Percentiles rank a stretch among this genome's conserved stretches.
phyloP scores from a whole-genome alignment of 1,140 invertebrate genomes.

The Drosophila subpulchrella region DNA sequence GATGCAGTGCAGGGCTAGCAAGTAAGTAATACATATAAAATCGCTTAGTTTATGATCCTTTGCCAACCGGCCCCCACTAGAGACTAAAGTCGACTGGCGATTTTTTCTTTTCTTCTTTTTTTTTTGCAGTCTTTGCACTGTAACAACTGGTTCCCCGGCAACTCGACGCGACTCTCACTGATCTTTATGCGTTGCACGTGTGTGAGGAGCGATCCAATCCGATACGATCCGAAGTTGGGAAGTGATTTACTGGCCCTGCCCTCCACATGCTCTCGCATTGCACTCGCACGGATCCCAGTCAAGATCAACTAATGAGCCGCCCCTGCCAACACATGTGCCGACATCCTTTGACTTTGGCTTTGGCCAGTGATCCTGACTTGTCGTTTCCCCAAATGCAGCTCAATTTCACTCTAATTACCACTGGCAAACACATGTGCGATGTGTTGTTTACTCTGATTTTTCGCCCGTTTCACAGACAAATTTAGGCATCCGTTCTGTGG shows the following conservation, averaged over 20 bases:
- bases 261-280: constrained; percentile 35
- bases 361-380: constrained; percentile 24
- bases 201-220: constrained; percentile 3
- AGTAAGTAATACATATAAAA: constrained; percentile 8
- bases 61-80: constrained; percentile 54
- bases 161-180: constrained; percentile 14
- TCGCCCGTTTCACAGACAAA: constrained; percentile 25
- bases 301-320: constrained; percentile 65
- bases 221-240: constrained; percentile 4
- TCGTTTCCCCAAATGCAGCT: constrained; percentile 23
- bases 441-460: constrained; percentile 67
- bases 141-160: constrained; percentile 57
- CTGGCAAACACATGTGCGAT: constrained; percentile 52
- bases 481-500: constrained; percentile 40
- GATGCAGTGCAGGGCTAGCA: background rate
- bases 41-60: constrained; percentile 52
- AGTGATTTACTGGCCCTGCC: constrained; percentile 57
- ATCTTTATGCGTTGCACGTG: constrained; percentile 67
- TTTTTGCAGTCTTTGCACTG: constrained; percentile 27
- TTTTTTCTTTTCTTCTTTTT: background rate
- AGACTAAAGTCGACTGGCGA: constrained; percentile 41
- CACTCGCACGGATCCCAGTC: constrained; percentile 18
- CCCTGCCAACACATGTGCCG: constrained; percentile 60
- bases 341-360: constrained; percentile 9
- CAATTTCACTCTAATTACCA: constrained; percentile 51